Percentiles rank a stretch among this genome's conserved stretches.
These are phyloP conservation scores for Bubalus kerabau DNA, from an alignment of 2,113 vertebrate species.

Conservation along the genomic window DNA sequence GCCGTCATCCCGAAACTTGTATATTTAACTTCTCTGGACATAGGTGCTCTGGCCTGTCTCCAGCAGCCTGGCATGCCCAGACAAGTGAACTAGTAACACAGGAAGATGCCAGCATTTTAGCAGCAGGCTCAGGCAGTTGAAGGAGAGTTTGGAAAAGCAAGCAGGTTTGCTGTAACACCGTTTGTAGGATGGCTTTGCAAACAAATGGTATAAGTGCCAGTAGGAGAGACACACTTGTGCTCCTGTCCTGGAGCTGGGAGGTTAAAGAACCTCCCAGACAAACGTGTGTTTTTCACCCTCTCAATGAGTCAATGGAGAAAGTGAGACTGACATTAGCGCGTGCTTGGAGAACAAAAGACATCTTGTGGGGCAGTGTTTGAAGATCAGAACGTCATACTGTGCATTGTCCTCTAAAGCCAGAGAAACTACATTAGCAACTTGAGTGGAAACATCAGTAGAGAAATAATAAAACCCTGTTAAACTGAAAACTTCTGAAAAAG, in stretches of 20 bases:
- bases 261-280: slow-evolving; percentile 23
- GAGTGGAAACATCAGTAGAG: slow-evolving; percentile 27
- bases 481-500: background rate
- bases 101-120: background rate
- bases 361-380: background rate
- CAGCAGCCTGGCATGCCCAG: background rate
- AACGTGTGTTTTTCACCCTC: background rate
- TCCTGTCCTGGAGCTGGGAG: background rate
- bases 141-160: background rate
- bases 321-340: background rate
- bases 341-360: background rate
- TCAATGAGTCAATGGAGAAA: background rate
- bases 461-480: slow-evolving; percentile 15
- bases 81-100: background rate
- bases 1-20: background rate
- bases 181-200: slow-evolving; percentile 23
- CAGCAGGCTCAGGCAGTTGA: background rate
- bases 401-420: background rate
- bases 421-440: background rate
- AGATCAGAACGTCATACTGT: background rate
- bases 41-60: background rate
- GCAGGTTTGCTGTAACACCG: background rate
- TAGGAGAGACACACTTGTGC: background rate
- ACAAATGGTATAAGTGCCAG: background rate
- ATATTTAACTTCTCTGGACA: background rate